These are phyloP conservation scores for Lasioglossum lativentre DNA, from an alignment of 2,888 invertebrate species.

Conservation along the genomic window DNA sequence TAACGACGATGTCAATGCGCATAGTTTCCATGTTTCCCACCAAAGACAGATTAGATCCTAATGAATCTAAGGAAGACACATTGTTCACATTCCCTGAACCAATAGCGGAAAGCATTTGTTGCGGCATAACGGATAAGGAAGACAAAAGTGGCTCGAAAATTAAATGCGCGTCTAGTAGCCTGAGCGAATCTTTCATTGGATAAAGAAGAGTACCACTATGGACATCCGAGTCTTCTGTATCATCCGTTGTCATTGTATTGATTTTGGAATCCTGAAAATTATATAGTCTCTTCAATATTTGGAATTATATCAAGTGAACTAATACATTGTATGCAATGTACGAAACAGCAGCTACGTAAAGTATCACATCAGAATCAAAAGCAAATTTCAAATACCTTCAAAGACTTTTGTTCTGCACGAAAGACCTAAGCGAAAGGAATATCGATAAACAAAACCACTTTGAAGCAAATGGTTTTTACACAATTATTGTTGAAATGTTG, in stretches of 20 bases:
- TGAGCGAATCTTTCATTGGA: constrained; percentile 93
- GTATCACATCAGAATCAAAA: constrained; percentile 28
- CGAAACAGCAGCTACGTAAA: constrained; percentile 9
- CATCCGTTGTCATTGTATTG: constrained; percentile 84
- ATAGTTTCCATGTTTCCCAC: constrained; percentile 94
- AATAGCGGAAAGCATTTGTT: constrained; percentile 89
- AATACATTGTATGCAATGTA: background rate
- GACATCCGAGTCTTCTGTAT: constrained; percentile 82
- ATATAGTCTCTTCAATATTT: background rate
- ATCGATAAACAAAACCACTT: constrained; percentile 18
- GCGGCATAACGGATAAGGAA: constrained; percentile 95
- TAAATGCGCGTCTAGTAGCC: constrained; percentile 95
- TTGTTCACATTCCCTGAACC: constrained; percentile 86
- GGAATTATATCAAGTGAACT: background rate
- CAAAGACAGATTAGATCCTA: constrained; percentile 94
- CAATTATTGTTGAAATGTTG: background rate
- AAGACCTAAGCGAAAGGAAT: constrained; percentile 78
- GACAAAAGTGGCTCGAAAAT: constrained; percentile 96
- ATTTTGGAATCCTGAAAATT: constrained; percentile 83
- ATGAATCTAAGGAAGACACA: constrained; percentile 91
- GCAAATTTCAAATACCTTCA: constrained; percentile 77
- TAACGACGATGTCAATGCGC: constrained; percentile 97
- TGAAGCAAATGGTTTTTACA: constrained; percentile 1
- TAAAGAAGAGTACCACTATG: constrained; percentile 88
- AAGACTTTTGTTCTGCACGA: constrained; percentile 81